Evolutionary conservation across 1,140 invertebrate genomes (phyloP).

Genomic region (Sitobion miscanthi): DNA sequence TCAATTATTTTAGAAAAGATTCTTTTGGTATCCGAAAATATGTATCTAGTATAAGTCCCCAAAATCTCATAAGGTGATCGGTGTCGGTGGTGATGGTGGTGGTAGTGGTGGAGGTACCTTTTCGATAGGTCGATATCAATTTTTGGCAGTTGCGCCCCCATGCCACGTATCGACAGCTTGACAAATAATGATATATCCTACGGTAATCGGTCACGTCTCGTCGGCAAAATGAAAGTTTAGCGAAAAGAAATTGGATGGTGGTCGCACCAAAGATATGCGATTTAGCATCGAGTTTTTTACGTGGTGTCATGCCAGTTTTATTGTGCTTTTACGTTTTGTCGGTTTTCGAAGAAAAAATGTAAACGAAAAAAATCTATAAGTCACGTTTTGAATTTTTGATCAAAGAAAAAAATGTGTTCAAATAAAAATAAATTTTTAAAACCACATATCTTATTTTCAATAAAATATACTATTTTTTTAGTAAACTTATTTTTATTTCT

Average conservation of each 20-base stretch:
- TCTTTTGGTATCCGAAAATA: neutral
- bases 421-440: neutral
- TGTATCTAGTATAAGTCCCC: neutral
- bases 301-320: neutral
- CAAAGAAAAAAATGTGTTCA: neutral
- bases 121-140: neutral
- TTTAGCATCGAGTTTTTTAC: neutral
- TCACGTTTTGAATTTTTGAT: neutral
- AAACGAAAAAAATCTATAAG: neutral
- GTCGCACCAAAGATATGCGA: neutral
- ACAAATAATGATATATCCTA: slow-evolving; percentile 47
- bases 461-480: neutral
- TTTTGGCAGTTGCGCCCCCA: neutral
- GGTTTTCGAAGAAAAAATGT: neutral
- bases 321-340: neutral
- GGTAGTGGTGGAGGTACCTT: neutral
- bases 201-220: slow-evolving; percentile 37
- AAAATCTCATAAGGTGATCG: neutral
- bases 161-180: neutral
- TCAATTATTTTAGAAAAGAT: neutral
- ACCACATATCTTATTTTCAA: neutral
- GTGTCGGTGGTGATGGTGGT: neutral
- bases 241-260: neutral
- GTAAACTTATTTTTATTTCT: neutral
- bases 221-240: slow-evolving; percentile 40